Conservation (phyloP, 2,113 vertebrate genomes). For the Grammomys dolichurus region DNA sequence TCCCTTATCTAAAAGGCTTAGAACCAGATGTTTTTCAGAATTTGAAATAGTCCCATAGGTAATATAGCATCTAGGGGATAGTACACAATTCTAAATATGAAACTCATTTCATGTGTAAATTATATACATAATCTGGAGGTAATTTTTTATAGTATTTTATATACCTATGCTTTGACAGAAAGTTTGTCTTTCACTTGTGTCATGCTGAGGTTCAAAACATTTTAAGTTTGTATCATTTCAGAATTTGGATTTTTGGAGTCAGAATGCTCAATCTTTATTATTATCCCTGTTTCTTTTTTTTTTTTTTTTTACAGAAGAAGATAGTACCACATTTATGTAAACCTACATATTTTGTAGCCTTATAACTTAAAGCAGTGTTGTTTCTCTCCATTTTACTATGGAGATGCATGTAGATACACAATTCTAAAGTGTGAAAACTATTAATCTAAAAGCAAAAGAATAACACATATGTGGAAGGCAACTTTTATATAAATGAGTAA, state of each 20-base stretch:
- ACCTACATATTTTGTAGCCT: background rate
- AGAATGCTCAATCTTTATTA: background rate
- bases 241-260: background rate
- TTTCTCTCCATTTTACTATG: conserved; percentile 13
- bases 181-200: background rate
- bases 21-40: background rate
- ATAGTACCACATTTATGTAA: background rate
- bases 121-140: background rate
- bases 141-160: background rate
- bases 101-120: background rate
- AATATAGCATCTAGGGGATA: background rate
- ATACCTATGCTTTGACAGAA: background rate
- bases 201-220: background rate
- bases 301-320: background rate
- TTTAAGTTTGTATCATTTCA: background rate
- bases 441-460: background rate
- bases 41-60: background rate
- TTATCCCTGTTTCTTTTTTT: no score
- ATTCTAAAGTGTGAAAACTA: background rate
- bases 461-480: background rate
- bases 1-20: background rate
- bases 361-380: conserved; percentile 8
- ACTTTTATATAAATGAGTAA: background rate
- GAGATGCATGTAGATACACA: background rate
- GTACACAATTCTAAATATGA: background rate